Evolutionary conservation across 2,113 vertebrate genomes (phyloP).

Genomic region (Pionites leucogaster): DNA sequence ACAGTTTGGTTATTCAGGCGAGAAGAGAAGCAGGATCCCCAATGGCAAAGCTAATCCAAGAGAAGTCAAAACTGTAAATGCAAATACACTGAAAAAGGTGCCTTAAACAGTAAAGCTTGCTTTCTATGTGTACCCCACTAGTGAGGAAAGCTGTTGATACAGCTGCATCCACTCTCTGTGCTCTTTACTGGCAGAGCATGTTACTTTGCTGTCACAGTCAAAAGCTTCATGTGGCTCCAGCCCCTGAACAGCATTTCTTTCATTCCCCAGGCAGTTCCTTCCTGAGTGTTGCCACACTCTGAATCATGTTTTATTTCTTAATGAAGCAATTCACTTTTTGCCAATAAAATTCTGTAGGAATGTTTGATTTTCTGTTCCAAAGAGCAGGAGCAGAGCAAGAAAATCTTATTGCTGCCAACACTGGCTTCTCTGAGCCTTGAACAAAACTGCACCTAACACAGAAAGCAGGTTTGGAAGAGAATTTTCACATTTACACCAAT

Average conservation of each 20-base stretch:
- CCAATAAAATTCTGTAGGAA: not conserved
- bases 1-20: not conserved
- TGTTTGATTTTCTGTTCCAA: not conserved
- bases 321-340: constrained; percentile 4
- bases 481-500: not conserved
- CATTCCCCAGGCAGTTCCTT: not conserved
- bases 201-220: not conserved
- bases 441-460: not conserved
- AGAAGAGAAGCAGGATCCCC: not conserved
- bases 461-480: not conserved
- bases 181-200: not conserved
- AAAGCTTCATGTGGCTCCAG: not conserved
- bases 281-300: not conserved
- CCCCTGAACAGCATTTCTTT: not conserved
- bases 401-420: not conserved
- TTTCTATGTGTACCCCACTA: not conserved
- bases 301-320: not conserved
- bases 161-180: not conserved
- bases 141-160: constrained; percentile 18
- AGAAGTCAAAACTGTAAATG: not conserved
- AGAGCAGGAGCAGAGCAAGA: not conserved
- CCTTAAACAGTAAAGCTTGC: not conserved
- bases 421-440: not conserved
- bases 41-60: not conserved
- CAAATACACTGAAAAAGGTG: not conserved